phyloP scores from a whole-genome alignment of 2,888 invertebrate species.

The Chouioia cunea region DNA sequence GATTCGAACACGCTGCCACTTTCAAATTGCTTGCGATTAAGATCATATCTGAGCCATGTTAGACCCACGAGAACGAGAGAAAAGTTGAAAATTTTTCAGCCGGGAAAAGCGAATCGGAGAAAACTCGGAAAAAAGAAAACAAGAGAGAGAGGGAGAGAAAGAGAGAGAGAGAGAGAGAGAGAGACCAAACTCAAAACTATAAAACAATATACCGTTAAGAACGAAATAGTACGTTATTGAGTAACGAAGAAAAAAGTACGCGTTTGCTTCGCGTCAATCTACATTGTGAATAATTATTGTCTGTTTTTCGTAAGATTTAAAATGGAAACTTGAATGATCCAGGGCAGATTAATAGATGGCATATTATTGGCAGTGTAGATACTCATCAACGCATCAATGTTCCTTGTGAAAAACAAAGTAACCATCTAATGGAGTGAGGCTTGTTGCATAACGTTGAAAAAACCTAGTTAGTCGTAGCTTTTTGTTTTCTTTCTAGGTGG shows the following conservation, averaged over 20 bases:
- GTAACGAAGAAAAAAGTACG: slow-evolving; percentile 7
- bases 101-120: slow-evolving; percentile 68
- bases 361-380: too few species aligned
- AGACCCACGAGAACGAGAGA: slow-evolving; percentile 62
- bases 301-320: too few species aligned
- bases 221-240: slow-evolving; percentile 5
- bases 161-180: slow-evolving; percentile 27
- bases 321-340: too few species aligned
- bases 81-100: slow-evolving; percentile 57
- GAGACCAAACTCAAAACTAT: slow-evolving; percentile 28
- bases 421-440: too few species aligned
- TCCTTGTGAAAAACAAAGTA: too few species aligned
- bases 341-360: too few species aligned
- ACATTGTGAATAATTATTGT: background rate
- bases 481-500: too few species aligned
- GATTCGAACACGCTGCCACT: slow-evolving; percentile 71
- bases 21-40: slow-evolving; percentile 70
- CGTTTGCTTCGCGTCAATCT: background rate
- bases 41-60: slow-evolving; percentile 76
- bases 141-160: too few species aligned
- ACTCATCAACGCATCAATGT: too few species aligned
- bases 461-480: too few species aligned
- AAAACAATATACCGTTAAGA: slow-evolving; percentile 19
- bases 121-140: slow-evolving; percentile 19
- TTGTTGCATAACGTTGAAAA: too few species aligned